Evolutionary conservation across 2,113 vertebrate genomes (phyloP).

Genomic region (Bos indicus): DNA sequence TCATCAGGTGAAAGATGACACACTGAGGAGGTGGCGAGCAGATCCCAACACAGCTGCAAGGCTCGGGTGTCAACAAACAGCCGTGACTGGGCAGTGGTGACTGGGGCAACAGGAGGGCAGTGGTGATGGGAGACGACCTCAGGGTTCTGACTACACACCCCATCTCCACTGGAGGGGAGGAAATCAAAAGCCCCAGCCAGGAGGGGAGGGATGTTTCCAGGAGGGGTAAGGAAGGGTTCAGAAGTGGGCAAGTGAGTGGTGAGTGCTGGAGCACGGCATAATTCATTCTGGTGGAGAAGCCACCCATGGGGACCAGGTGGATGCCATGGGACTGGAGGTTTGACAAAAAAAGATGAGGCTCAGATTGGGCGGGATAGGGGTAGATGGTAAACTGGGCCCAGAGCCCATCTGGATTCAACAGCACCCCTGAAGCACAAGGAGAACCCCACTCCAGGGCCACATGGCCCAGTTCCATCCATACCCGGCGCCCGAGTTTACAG

Average conservation of each 20-base stretch:
- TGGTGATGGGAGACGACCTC: neutral
- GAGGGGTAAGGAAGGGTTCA: fast-evolving
- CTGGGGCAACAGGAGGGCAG: neutral
- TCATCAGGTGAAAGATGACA: neutral
- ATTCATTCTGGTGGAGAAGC: neutral
- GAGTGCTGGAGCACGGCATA: neutral
- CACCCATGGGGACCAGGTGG: neutral
- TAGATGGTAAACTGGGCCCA: neutral
- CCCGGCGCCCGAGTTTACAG: fast-evolving
- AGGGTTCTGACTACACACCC: neutral
- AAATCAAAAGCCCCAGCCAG: no score
- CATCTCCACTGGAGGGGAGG: neutral
- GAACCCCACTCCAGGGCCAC: neutral
- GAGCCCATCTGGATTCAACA: neutral
- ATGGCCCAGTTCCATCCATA: neutral
- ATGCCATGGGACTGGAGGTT: neutral
- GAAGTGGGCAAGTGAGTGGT: no score
- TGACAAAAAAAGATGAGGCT: neutral
- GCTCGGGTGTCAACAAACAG: neutral
- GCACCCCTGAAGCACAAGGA: neutral
- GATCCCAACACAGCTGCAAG: neutral
- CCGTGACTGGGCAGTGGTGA: neutral
- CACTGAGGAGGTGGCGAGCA: neutral
- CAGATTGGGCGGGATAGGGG: neutral
- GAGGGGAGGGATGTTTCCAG: neutral